These are phyloP conservation scores for Uria aalge DNA, from an alignment of 2,113 vertebrate genomes.

Conservation along the genomic window DNA sequence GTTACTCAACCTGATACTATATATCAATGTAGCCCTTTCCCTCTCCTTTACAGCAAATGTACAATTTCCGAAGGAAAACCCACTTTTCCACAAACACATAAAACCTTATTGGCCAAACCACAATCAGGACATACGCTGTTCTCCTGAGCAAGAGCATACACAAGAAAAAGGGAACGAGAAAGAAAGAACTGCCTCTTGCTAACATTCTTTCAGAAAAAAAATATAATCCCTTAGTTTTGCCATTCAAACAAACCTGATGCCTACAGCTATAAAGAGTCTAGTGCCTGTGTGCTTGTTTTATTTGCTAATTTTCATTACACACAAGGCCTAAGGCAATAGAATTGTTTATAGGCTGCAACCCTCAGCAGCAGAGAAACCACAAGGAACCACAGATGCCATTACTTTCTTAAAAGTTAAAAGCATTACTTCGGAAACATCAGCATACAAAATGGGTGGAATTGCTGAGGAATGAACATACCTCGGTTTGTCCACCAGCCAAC, in stretches of 20 bases:
- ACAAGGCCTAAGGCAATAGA: background rate
- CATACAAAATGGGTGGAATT: background rate
- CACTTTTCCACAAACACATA: background rate
- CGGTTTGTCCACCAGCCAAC: slow-evolving; percentile 1
- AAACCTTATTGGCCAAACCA: background rate
- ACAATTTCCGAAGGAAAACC: background rate
- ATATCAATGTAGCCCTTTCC: background rate
- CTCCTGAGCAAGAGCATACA: background rate
- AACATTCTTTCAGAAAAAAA: background rate
- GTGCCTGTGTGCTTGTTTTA: background rate
- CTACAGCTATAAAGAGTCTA: background rate
- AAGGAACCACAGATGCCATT: slow-evolving; percentile 16
- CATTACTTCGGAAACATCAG: slow-evolving; percentile 19
- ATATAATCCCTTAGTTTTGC: background rate
- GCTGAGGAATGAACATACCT: slow-evolving; percentile 36
- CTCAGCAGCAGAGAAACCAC: slow-evolving; percentile 3
- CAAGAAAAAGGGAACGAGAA: background rate
- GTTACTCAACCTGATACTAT: too few species aligned
- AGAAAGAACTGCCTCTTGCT: background rate
- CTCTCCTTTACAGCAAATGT: background rate
- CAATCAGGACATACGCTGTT: background rate
- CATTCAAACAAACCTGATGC: background rate
- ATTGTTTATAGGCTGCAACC: background rate
- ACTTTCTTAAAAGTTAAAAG: slow-evolving; percentile 28
- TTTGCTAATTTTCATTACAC: slow-evolving; percentile 3